These are phyloP conservation scores for Leucoraja ocellata DNA, from an alignment of 2,797 vertebrate species.

Conservation along the genomic window DNA sequence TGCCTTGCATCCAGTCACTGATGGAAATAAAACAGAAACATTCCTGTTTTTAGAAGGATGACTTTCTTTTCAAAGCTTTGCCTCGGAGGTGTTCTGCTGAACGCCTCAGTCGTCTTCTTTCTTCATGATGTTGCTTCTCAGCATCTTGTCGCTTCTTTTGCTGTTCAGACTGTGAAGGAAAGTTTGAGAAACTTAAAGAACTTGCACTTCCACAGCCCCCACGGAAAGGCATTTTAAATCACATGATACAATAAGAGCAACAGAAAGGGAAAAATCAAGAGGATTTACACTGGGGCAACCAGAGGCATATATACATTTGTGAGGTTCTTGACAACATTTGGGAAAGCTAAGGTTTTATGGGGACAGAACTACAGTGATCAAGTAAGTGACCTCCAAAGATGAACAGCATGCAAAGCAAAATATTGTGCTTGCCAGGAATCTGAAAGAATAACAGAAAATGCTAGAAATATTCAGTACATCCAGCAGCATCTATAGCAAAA, in stretches of 20 bases:
- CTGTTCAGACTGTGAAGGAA: conserved; percentile 66
- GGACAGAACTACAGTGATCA: background rate
- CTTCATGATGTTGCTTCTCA: conserved; percentile 75
- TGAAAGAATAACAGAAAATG: no score
- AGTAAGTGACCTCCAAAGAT: background rate
- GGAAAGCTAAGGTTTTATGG: background rate
- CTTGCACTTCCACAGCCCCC: background rate
- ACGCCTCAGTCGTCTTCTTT: conserved; percentile 77
- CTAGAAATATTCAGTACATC: no score
- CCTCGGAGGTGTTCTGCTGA: conserved; percentile 76
- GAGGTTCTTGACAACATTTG: background rate
- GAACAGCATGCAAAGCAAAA: background rate
- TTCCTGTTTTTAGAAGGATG: background rate
- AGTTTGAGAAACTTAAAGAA: background rate
- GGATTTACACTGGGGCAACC: background rate
- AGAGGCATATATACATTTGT: background rate
- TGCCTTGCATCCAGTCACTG: background rate
- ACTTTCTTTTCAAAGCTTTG: conserved; percentile 38
- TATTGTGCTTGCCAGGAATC: no score
- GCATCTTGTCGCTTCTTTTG: conserved; percentile 78
- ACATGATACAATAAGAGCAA: background rate
- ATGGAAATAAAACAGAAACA: background rate
- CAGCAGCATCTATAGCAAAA: no score
- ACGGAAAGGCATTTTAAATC: background rate
- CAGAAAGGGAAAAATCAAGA: background rate